These are phyloP conservation scores for Menura novaehollandiae DNA, from an alignment of 2,113 vertebrate species.

Conservation along the genomic window DNA sequence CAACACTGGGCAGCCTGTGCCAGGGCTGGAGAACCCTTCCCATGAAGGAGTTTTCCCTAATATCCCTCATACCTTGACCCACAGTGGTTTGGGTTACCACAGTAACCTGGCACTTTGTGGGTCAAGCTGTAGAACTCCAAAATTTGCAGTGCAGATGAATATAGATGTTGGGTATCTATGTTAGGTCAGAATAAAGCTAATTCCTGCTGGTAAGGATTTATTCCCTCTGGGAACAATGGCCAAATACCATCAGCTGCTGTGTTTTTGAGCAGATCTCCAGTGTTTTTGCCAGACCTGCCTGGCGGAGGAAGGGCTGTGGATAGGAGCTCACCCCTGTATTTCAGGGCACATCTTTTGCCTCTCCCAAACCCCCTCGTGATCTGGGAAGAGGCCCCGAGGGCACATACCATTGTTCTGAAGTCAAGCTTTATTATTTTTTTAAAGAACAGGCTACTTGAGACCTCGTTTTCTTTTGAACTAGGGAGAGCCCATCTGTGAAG, in stretches of 20 bases:
- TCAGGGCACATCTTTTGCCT: conserved; percentile 8
- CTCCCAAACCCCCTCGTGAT: background rate
- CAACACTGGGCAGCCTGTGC: background rate
- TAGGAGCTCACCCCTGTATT: background rate
- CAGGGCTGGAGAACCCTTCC: background rate
- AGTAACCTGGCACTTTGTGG: background rate
- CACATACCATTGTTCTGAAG: conserved; percentile 56
- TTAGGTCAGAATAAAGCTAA: background rate
- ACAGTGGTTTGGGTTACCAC: background rate
- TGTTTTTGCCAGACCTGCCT: background rate
- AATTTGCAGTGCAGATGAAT: background rate
- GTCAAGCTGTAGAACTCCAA: background rate
- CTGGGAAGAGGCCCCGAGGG: background rate
- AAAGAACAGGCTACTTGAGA: background rate
- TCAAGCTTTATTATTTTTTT: conserved; percentile 14
- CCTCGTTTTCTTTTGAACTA: background rate
- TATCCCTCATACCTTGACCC: too few relatives aligned
- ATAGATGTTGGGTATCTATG: accelerated
- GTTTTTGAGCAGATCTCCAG: background rate
- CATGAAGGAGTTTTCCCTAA: too few relatives aligned
- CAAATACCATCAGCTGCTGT: background rate
- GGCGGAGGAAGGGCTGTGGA: background rate
- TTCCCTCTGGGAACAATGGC: background rate
- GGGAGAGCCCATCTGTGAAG: background rate
- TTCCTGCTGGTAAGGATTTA: background rate